phyloP scores from a whole-genome alignment of 2,888 invertebrate genomes.

The Synanthedon andrenaeformis region DNA sequence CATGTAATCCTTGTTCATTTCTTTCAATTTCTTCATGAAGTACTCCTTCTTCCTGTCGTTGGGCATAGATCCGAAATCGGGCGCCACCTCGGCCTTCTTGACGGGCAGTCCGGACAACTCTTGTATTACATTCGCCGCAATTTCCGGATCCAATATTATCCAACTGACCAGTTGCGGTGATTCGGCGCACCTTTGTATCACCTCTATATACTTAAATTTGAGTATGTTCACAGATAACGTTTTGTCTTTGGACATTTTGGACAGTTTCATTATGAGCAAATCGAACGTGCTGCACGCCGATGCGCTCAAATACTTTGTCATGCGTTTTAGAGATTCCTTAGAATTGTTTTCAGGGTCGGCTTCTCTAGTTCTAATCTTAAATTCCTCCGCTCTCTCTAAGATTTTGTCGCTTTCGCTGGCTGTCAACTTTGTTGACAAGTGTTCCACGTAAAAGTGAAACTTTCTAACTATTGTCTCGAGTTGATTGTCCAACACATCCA shows the following conservation, averaged over 20 bases:
- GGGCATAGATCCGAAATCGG: slow-evolving; percentile 30
- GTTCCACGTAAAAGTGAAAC: slow-evolving; percentile 49
- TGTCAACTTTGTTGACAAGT: slow-evolving; percentile 37
- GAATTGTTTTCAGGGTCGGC: slow-evolving; percentile 28
- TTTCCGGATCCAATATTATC: slow-evolving; percentile 44
- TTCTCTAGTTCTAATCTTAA: slow-evolving; percentile 25
- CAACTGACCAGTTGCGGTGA: slow-evolving; percentile 42
- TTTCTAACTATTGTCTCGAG: slow-evolving; percentile 49
- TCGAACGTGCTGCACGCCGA: slow-evolving; percentile 48
- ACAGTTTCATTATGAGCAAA: slow-evolving; percentile 45
- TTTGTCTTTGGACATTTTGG: slow-evolving; percentile 42
- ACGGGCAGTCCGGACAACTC: slow-evolving; percentile 44
- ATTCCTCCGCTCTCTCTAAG: slow-evolving; percentile 40
- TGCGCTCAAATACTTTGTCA: slow-evolving; percentile 34
- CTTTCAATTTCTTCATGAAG: slow-evolving; percentile 38
- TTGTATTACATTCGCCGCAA: slow-evolving; percentile 42
- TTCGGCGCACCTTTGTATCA: slow-evolving; percentile 42
- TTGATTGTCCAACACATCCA: slow-evolving; percentile 43
- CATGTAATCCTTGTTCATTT: slow-evolving; percentile 48
- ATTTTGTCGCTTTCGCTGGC: slow-evolving; percentile 34
- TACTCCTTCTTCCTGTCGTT: slow-evolving; percentile 41
- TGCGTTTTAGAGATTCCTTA: slow-evolving; percentile 40
- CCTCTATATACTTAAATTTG: slow-evolving; percentile 51
- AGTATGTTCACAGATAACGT: slow-evolving; percentile 40
- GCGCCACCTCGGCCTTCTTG: slow-evolving; percentile 26